Evolutionary conservation across 2,113 vertebrate species (phyloP), one percentile per base, ranked within the genome.

Genomic region (Ochotona curzoniae): DNA sequence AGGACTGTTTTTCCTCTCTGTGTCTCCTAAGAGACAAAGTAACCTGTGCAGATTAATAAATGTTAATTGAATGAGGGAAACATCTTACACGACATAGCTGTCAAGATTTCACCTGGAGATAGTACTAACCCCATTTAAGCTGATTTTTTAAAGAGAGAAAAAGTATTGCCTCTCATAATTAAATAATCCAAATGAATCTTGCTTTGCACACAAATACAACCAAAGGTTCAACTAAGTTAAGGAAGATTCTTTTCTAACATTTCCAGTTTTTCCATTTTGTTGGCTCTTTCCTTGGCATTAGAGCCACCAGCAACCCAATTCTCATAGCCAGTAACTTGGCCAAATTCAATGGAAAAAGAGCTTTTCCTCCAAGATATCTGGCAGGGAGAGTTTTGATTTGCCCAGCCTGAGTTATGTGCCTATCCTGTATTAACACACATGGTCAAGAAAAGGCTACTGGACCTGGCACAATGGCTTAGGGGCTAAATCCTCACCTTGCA

Each of bases 151-250:
- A 21, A 20, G 8, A 28, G 38, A 13, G 32, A 13, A 49, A 74
- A 67, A 74, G 81, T 61, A 67, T 66, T 73, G 21, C 18, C 91
- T 75, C 23, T 94, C 18, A 21, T n/a, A 63, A 76, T 84, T 71
- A 74, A 96, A 89, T 44, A 78, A 83, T 28, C 61, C 76, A 89
- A 9, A 5, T 51, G 44, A 78, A 35, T 80, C 51, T 79, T 83
- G 32, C 60, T 80, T 83, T 17, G 17, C 44, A n/a, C n/a, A 60
- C n/a, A 9, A 9, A 26, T 63, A 87, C 38, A 85, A 69, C n/a
- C 47, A 92, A 83, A 61, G 47, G 49, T 17, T 89, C 78, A 75
- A 49, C 38, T 61, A 38, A 64, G 88, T 94, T 71, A 26, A 94
- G 54, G 51, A 89, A 57, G 23, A 9, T 7, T 23, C 11, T 28